Percentiles rank a stretch among this genome's conserved stretches.
Conservation (phyloP, 2,888 invertebrate species). For the Ditylenchus weischeri region DNA sequence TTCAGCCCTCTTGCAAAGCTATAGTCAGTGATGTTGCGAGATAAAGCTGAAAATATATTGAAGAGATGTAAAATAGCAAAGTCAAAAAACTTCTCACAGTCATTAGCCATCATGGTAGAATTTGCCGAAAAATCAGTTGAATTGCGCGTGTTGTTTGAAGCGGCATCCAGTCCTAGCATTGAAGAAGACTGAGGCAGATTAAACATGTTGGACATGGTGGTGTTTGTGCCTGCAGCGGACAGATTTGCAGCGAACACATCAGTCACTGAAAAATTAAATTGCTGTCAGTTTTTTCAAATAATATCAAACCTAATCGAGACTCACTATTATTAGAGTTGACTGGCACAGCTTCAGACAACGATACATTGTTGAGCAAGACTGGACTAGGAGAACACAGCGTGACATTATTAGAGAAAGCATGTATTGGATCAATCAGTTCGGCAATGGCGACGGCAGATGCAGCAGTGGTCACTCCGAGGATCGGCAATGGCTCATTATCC, state of each 20-base stretch:
- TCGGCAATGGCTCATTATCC: background rate
- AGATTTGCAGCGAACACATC: slow-evolving; percentile 4
- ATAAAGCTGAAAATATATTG: background rate
- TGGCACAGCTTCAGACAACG: slow-evolving; percentile 15
- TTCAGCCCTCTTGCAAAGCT: background rate
- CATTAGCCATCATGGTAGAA: slow-evolving; percentile 3
- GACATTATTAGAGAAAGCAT: slow-evolving; percentile 16
- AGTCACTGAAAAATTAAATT: no score
- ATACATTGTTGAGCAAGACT: slow-evolving; percentile 24
- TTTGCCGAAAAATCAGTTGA: background rate
- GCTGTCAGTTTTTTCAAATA: no score
- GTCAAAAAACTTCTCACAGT: slow-evolving; percentile 7
- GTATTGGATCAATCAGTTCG: background rate
- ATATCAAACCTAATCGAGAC: background rate
- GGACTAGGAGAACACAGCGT: slow-evolving; percentile 21
- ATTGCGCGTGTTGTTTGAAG: background rate
- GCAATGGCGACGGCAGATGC: background rate
- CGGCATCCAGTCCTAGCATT: slow-evolving; percentile 2
- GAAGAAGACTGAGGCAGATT: background rate
- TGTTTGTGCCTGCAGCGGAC: background rate
- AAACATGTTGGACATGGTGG: slow-evolving; percentile 1
- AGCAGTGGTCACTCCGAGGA: background rate
- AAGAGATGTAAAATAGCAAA: background rate
- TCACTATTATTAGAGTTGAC: background rate
- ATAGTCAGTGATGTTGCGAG: background rate